Percentiles rank a stretch among this genome's conserved stretches.
phyloP scores from a whole-genome alignment of 2,113 vertebrate genomes.

The Cathartes aura region DNA sequence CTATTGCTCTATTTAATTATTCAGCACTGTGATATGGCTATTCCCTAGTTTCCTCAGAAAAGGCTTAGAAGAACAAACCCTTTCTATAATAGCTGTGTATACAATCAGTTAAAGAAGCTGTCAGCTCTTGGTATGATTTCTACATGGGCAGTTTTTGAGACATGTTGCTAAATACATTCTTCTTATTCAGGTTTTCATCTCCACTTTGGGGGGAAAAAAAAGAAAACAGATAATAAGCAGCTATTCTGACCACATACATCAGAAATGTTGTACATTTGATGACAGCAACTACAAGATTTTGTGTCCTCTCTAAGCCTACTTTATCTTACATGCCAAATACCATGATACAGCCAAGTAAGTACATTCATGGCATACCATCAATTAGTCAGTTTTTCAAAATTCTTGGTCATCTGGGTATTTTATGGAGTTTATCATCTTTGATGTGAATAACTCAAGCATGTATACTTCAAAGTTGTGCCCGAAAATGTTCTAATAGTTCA shows the following conservation, averaged over 20 bases:
- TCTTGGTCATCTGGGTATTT: background rate
- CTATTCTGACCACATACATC: background rate
- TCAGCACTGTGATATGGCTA: background rate
- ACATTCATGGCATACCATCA: background rate
- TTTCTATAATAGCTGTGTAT: background rate
- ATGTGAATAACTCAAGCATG: background rate
- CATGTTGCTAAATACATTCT: background rate
- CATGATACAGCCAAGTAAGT: background rate
- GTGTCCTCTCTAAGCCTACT: background rate
- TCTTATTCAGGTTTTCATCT: background rate
- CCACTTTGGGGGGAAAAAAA: background rate
- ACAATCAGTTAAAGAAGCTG: background rate
- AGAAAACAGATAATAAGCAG: background rate
- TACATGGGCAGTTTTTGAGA: background rate
- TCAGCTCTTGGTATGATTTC: background rate
- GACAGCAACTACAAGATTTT: background rate
- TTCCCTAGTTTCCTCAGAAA: background rate
- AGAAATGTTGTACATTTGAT: background rate
- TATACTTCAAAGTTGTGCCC: background rate
- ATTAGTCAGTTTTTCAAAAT: background rate
- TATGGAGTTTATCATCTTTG: background rate
- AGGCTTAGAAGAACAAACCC: background rate
- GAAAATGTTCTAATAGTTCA: background rate
- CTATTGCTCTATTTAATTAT: slow-evolving; percentile 1
- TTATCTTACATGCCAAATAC: background rate